Conservation (phyloP, 2,113 vertebrate species). For the Elanoides forficatus region DNA sequence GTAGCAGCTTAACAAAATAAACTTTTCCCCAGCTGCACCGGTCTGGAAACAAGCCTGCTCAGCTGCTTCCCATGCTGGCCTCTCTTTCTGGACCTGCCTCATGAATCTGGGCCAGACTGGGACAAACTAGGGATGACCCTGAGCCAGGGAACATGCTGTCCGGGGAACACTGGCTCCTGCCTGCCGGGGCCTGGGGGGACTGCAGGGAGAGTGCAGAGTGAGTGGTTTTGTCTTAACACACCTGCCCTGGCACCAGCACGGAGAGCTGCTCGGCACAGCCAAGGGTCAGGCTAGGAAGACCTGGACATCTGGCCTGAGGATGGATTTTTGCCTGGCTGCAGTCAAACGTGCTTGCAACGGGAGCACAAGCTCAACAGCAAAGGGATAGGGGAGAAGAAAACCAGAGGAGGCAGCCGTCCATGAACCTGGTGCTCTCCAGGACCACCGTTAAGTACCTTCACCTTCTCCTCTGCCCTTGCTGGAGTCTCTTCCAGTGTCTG, state of each 20-base stretch:
- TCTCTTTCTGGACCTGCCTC: neutral
- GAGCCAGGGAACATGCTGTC: neutral
- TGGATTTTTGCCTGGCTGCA: neutral
- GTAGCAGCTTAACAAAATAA: neutral
- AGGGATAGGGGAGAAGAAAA: neutral
- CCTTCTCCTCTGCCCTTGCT: neutral
- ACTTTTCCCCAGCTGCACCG: neutral
- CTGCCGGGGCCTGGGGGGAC: rapidly evolving
- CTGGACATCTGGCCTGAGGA: neutral
- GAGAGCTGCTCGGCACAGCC: neutral
- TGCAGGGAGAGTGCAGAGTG: rapidly evolving
- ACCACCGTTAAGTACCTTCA: neutral
- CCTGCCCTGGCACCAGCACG: neutral
- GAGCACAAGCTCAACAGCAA: neutral
- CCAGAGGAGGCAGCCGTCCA: neutral
- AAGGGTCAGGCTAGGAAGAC: neutral
- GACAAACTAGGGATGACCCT: neutral
- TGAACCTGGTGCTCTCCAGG: neutral
- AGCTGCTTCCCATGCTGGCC: neutral
- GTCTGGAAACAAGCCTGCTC: neutral
- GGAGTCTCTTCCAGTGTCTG: neutral
- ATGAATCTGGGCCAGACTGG: neutral
- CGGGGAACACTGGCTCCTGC: neutral
- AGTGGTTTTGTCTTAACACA: neutral
- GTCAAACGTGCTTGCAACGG: neutral